These are phyloP conservation scores for Phyllotreta striolata DNA, from an alignment of 2,888 invertebrate genomes.

Conservation along the genomic window DNA sequence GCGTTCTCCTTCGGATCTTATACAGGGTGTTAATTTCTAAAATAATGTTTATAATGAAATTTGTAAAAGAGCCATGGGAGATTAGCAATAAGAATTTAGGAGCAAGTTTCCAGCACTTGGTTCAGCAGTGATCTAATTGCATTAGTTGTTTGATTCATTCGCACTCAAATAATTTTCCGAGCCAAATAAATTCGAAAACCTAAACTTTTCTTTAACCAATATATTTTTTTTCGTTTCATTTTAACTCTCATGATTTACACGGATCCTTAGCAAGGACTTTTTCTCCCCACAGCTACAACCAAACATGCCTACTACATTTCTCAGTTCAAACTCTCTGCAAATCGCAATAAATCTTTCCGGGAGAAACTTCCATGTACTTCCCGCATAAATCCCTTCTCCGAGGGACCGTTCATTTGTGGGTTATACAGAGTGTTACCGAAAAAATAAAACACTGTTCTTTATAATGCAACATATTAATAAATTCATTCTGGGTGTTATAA, in stretches of 20 bases:
- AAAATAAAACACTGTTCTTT: no score
- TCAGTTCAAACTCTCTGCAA: slow-evolving; percentile 34
- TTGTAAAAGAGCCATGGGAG: no score
- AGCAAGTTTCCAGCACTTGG: no score
- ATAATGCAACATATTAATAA: no score
- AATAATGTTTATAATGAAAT: no score
- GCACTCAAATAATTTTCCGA: no score
- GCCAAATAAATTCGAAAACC: background rate
- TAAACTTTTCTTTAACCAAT: background rate
- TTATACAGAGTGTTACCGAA: slow-evolving; percentile 1
- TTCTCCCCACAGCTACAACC: slow-evolving; percentile 12
- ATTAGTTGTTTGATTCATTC: no score
- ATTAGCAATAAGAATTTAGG: no score
- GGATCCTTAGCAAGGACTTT: slow-evolving; percentile 13
- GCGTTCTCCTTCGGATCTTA: background rate
- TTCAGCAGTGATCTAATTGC: no score
- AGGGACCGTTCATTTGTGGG: slow-evolving; percentile 46
- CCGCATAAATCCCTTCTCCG: slow-evolving; percentile 50
- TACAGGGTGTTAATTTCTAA: no score
- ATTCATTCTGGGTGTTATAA: no score
- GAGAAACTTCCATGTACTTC: slow-evolving; percentile 43
- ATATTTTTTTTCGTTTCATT: slow-evolving; percentile 4
- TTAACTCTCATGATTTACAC: slow-evolving; percentile 11
- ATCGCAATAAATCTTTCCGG: slow-evolving; percentile 38
- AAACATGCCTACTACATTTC: slow-evolving; percentile 32